Evolutionary conservation across 2,113 vertebrate genomes (phyloP).

Genomic region (Microcebus griseorufus): DNA sequence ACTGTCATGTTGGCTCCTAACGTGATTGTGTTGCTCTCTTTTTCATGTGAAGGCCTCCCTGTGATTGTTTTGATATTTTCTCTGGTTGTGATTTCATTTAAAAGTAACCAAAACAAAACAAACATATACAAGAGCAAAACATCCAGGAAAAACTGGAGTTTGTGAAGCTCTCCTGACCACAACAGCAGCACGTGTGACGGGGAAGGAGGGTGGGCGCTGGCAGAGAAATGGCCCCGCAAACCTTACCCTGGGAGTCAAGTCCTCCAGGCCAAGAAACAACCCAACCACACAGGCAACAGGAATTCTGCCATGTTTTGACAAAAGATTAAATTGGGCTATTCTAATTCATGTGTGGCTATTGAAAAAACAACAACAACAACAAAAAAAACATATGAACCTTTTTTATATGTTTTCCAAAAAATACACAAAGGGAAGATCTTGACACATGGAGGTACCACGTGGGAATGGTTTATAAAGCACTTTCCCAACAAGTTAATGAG

Average conservation of each 20-base stretch:
- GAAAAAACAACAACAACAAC: background rate
- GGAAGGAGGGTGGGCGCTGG: too few species aligned
- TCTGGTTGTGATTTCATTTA: background rate
- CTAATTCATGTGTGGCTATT: too few species aligned
- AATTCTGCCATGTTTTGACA: background rate
- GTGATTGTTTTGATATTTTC: background rate
- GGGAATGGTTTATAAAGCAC: background rate
- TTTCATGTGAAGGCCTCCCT: background rate
- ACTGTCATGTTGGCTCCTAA: background rate
- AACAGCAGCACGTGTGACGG: fast-evolving
- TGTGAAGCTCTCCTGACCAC: background rate
- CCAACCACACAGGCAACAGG: background rate
- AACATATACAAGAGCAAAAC: background rate
- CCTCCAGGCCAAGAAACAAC: fast-evolving
- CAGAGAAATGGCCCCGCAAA: fast-evolving
- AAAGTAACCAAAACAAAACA: background rate
- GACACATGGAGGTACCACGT: fast-evolving
- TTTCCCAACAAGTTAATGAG: background rate
- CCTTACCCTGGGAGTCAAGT: background rate
- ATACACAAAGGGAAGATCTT: background rate
- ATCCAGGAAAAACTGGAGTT: background rate
- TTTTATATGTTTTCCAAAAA: background rate
- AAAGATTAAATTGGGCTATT: background rate
- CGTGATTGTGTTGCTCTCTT: background rate
- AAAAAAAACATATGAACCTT: background rate